Percentiles rank a stretch among this genome's conserved stretches.
Evolutionary conservation across 2,113 vertebrate genomes (phyloP).

Genomic region (Heterotilapia buettikoferi): DNA sequence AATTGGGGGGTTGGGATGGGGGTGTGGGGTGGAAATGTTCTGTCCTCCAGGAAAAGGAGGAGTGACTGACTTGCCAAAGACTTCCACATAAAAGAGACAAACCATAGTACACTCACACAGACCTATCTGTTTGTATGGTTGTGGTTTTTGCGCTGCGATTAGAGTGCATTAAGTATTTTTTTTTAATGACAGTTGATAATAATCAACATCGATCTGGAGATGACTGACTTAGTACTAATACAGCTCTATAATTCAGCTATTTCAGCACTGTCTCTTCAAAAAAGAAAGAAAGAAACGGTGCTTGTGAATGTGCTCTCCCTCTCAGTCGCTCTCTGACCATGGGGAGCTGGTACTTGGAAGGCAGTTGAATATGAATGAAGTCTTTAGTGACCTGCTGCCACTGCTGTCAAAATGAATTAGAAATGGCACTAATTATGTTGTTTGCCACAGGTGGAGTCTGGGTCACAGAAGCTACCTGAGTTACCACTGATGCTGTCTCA

Average conservation of each 20-base stretch:
- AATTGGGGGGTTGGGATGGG: background rate
- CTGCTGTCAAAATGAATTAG: constrained; percentile 29
- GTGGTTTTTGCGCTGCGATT: background rate
- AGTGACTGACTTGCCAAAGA: background rate
- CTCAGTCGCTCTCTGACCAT: background rate
- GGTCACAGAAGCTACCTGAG: background rate
- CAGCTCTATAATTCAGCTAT: background rate
- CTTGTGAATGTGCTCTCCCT: background rate
- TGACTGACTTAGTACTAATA: background rate
- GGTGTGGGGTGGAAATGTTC: background rate
- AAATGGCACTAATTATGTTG: constrained; percentile 2
- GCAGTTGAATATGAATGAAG: constrained; percentile 30
- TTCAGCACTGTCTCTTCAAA: background rate
- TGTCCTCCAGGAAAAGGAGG: background rate
- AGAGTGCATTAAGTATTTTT: background rate
- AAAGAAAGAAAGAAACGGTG: background rate
- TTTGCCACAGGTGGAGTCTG: background rate
- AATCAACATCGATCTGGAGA: background rate
- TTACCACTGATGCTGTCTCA: background rate
- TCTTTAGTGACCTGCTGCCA: constrained; percentile 1
- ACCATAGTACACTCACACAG: background rate
- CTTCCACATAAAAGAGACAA: background rate
- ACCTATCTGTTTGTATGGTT: background rate
- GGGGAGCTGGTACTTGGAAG: background rate
- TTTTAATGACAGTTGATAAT: background rate